phyloP scores from a whole-genome alignment of 2,888 invertebrate species.

The Neuroscelio doddi region DNA sequence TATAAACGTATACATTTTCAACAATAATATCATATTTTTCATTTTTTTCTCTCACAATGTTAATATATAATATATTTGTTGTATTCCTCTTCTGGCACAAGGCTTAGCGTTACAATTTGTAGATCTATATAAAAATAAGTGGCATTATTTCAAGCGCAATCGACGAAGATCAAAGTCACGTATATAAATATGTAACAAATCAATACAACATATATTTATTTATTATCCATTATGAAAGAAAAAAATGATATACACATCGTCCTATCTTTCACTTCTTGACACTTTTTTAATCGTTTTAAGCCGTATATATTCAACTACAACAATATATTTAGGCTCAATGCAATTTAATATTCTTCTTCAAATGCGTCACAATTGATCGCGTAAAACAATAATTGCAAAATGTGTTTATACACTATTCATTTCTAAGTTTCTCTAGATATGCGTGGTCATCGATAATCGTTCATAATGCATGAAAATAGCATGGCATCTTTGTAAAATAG shows the following conservation, averaged over 20 bases:
- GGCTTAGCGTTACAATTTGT: constrained; percentile 61
- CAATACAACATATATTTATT: constrained; percentile 20
- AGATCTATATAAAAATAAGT: constrained; percentile 71
- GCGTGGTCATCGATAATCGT: constrained; percentile 14
- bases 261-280: constrained; percentile 26
- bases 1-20: constrained; percentile 29
- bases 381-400: constrained; percentile 27
- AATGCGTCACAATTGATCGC: constrained; percentile 18
- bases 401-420: constrained; percentile 22
- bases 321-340: constrained; percentile 26
- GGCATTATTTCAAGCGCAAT: constrained; percentile 62
- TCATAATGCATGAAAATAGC: constrained; percentile 33
- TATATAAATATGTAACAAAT: constrained; percentile 13
- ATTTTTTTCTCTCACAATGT: constrained; percentile 31
- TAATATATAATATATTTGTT: constrained; percentile 50
- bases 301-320: constrained; percentile 24
- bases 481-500: constrained; percentile 35
- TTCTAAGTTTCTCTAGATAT: constrained; percentile 19
- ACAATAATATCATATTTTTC: constrained; percentile 26
- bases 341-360: constrained; percentile 31
- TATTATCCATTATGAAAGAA: constrained; percentile 20
- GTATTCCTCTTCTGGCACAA: constrained; percentile 64
- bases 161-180: constrained; percentile 48
- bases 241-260: constrained; percentile 23
- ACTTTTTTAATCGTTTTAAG: constrained; percentile 18